phyloP scores from a whole-genome alignment of 2,113 vertebrate genomes.

The Oryzias curvinotus region DNA sequence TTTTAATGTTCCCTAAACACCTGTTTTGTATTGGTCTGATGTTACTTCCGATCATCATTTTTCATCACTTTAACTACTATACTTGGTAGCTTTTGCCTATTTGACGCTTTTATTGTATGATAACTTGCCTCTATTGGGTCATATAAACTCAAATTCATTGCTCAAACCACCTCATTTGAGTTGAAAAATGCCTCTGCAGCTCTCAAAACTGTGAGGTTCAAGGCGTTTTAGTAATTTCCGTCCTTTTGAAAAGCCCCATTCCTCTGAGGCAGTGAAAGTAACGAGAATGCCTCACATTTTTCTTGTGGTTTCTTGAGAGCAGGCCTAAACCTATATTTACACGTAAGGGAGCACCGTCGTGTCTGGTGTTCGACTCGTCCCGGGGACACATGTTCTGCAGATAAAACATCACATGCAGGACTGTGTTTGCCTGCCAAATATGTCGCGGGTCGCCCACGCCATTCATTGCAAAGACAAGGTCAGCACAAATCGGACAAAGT shows the following conservation, averaged over 20 bases:
- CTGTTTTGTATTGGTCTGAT: neutral
- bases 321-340: constrained; percentile 59
- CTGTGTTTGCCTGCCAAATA: constrained; percentile 31
- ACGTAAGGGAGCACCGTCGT: constrained; percentile 20
- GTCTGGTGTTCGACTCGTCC: constrained; percentile 10
- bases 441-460: constrained; percentile 6
- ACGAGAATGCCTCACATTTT: constrained; percentile 45
- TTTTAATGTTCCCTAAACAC: no score
- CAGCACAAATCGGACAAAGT: constrained; percentile 30
- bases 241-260: constrained; percentile 23
- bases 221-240: constrained; percentile 31
- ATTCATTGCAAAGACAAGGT: constrained; percentile 22
- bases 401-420: neutral
- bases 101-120: neutral
- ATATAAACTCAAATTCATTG: neutral
- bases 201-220: constrained; percentile 41
- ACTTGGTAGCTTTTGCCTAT: neutral
- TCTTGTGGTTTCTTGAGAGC: constrained; percentile 42
- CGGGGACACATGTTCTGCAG: constrained; percentile 20
- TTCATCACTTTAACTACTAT: neutral
- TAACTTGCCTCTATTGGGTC: no score
- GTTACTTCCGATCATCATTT: neutral
- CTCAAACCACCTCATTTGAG: constrained; percentile 9
- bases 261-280: constrained; percentile 54
- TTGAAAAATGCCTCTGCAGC: constrained; percentile 34